These are phyloP conservation scores for Dryoscopus gambensis DNA, from an alignment of 2,113 vertebrate genomes.

Conservation along the genomic window DNA sequence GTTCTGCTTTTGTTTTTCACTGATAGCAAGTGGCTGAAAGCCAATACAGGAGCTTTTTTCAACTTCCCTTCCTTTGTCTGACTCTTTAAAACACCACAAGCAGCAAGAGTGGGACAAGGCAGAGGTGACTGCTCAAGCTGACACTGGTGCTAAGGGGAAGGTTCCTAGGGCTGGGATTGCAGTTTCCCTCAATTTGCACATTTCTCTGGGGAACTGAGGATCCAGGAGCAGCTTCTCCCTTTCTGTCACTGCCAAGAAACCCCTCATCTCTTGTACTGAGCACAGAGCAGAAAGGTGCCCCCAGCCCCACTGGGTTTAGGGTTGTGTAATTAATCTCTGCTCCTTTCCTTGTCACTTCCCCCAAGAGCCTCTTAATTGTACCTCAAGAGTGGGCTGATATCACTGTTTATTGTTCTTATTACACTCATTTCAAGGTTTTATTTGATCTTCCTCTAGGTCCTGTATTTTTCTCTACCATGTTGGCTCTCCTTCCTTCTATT, in stretches of 20 bases:
- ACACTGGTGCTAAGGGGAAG: background rate
- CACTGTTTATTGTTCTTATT: background rate
- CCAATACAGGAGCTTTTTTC: background rate
- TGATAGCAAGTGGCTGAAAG: background rate
- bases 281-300: background rate
- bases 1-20: slow-evolving; percentile 41
- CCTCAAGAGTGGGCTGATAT: background rate
- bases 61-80: background rate
- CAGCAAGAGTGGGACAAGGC: background rate
- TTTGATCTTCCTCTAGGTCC: background rate
- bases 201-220: background rate
- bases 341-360: background rate
- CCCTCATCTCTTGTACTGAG: background rate
- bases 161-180: background rate
- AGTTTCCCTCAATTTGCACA: background rate
- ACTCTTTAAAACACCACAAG: background rate
- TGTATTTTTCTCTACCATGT: background rate
- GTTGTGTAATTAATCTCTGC: background rate
- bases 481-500: background rate
- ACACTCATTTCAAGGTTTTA: background rate
- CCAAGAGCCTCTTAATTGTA: background rate
- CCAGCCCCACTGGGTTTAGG: background rate
- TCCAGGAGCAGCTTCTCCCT: background rate
- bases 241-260: background rate
- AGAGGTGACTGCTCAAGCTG: background rate